Evolutionary conservation across 2,113 vertebrate species (phyloP), one percentile per base, ranked within the genome.

Genomic region (Amphilophus citrinellus): DNA sequence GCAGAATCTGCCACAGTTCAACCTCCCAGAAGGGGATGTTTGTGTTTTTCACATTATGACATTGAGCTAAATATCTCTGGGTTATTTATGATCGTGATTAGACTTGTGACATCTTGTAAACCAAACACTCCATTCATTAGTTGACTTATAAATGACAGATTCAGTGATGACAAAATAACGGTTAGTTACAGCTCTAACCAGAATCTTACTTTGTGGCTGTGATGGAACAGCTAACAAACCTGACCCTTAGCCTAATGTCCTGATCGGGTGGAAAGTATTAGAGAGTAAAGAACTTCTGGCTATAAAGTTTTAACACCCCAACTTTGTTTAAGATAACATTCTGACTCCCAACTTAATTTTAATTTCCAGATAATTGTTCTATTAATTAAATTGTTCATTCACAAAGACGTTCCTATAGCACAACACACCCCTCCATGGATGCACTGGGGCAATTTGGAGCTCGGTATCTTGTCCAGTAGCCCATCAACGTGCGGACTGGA

Each of bases 11-110:
- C 6, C 13, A 20, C 58, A n/a, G 32, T 30, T 44, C 63, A 44
- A 42, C 44, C 66, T 71, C 17, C 17, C 66, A 71, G 30, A 53
- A 50, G 24, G 18, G 24, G 18, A 73, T 73, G 66, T 20, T 50
- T 71, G 47, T 50, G 44, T 50, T 32, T 71, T 53, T 2, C 44
- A 71, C 24, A 50, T 50, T 71, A 50, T 71, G 44, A 20, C 30
- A 47, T 53, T 56, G 18, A 56, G 15, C 53, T 56, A 56, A 56
- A 56, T 10, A n/a, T 57, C 68, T 32, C 53, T 53, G 24, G 66
- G 66, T 73, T 73, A 32, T 53, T 73, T 71, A 50, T 71, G 27
- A 32, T 73, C 15, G 11, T 53, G 66, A 50, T 73, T 73, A 73
- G 50, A 73, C 44, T 32, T 2, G 14, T 17, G 47, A 47, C 44